Conservation (phyloP, 1,140 invertebrate species). For the Sarcophaga bullata region DNA sequence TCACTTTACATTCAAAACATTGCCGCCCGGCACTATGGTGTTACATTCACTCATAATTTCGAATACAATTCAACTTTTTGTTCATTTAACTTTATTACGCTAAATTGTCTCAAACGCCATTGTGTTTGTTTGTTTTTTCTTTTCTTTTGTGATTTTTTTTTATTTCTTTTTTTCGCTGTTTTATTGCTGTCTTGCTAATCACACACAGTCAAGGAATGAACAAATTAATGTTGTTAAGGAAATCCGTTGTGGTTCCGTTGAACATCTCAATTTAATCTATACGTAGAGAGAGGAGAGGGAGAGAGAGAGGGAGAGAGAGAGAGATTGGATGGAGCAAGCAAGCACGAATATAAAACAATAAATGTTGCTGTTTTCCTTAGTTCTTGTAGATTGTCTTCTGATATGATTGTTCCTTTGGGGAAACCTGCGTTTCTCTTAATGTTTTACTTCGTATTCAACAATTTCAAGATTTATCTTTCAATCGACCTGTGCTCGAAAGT, state of each 20-base stretch:
- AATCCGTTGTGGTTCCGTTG: conserved; percentile 14
- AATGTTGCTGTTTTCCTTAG: no score
- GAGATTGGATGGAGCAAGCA: no score
- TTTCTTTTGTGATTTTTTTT: neutral
- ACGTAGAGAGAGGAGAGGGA: neutral
- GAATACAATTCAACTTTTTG: neutral
- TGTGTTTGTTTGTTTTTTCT: no score
- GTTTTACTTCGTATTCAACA: neutral
- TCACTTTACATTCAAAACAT: conserved; percentile 16
- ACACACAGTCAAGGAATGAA: neutral
- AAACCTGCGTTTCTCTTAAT: neutral
- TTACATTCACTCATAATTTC: neutral
- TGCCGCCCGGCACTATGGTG: neutral
- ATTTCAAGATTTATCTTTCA: conserved; percentile 3
- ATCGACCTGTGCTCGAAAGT: conserved; percentile 17
- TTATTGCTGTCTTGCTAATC: conserved; percentile 24
- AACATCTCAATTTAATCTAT: neutral
- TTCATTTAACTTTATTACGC: conserved; percentile 13
- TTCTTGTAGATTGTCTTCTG: neutral
- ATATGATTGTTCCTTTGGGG: conserved; percentile 18
- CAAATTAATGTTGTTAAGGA: conserved; percentile 26
- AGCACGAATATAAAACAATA: no score
- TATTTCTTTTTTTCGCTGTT: neutral
- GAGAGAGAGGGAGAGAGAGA: no score
- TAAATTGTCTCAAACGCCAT: neutral